phyloP scores from a whole-genome alignment of 2,797 vertebrate species.

The Numenius phaeopus region DNA sequence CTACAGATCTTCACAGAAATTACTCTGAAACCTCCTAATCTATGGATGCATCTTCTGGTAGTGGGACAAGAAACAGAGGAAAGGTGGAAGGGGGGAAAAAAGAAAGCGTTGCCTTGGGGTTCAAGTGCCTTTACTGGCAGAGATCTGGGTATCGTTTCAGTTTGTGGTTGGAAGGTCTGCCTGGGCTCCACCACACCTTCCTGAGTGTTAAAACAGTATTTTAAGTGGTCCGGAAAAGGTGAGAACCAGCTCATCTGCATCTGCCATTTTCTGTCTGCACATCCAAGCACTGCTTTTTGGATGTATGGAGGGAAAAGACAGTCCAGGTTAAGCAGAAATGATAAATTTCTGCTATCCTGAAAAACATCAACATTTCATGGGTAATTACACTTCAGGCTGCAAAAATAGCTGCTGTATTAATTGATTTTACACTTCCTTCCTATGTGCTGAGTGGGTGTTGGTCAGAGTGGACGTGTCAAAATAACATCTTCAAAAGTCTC shows the following conservation, averaged over 20 bases:
- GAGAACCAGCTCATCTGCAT: neutral
- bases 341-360: neutral
- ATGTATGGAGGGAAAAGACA: neutral
- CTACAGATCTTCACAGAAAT: neutral
- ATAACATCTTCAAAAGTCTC: neutral
- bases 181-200: neutral
- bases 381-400: conserved; percentile 11
- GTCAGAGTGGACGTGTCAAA: neutral
- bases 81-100: neutral
- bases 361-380: neutral
- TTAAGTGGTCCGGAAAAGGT: neutral
- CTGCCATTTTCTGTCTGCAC: neutral
- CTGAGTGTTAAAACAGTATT: fast-evolving
- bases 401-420: conserved; percentile 36
- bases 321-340: neutral
- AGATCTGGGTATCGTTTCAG: neutral
- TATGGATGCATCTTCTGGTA: neutral
- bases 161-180: neutral
- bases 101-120: fast-evolving
- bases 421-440: conserved; percentile 30
- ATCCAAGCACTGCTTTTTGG: neutral
- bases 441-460: neutral
- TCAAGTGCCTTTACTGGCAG: fast-evolving
- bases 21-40: neutral
- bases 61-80: neutral